Base-by-base conservation (phyloP, 2,888 invertebrate species). In the Drosophila vallismaia region DNA sequence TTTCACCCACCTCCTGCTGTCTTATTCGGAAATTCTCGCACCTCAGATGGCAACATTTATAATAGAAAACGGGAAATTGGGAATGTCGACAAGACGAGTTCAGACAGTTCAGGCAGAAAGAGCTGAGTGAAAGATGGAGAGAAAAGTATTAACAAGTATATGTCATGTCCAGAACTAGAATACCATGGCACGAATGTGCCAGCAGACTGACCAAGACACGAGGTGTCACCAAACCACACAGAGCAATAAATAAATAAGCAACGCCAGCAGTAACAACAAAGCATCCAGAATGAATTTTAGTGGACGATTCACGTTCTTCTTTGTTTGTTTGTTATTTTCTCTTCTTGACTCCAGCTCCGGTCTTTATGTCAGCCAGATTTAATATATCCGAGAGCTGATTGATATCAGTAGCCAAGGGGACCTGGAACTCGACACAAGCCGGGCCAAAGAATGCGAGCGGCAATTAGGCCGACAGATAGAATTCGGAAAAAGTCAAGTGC, bases 211-310 rank as follows among this genome's bases (percentile, higher is more conserved):
- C 55, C 48, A 60, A 73, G 46, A 54, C 66, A 67, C 56, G 70
- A 69, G 58, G 57, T 86, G 86, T 83, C 77, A 75, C 70, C 67
- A 49, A 45, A 48, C 49, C 81, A 67, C 69, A 77, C 70, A 71
- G 77, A 71, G 74, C 82, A 77, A 82, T 82, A 82, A 81, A 76
- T 87, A 78, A 82, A 78, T 76, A 82, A 81, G 66, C 87, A 75
- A 67, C 36, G 53, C 38, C 58, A 60, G 52, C 53, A 62, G 44
- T 33, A 67, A 28, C 24, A 66, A 51, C 57, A 68, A 50, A 31
- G 57, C 70, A 66, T 67, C 36, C 46, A 29, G 51, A 68, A 60
- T 24, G 38, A 24, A 56, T 49, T 36, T 50, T 42, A 42, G 40
- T 42, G 40, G 40, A 42, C 40, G 40, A 42, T 33, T 54, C 45